Evolutionary conservation across 1,140 invertebrate genomes (phyloP).

Genomic region (Amyelois transitella): DNA sequence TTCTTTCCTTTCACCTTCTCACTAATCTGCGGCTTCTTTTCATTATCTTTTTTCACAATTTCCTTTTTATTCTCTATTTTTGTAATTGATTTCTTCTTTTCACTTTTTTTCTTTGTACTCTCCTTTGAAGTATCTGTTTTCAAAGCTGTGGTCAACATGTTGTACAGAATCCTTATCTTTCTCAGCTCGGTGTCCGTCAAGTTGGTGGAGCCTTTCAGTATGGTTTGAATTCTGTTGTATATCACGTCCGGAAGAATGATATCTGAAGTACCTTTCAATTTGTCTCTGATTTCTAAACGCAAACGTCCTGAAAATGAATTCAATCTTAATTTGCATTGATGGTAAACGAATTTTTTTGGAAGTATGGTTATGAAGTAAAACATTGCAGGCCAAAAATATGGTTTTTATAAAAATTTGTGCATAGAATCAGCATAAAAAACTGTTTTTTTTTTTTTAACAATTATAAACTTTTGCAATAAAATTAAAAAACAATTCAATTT

Average conservation of each 20-base stretch:
- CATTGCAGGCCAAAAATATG: no score
- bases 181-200: slow-evolving; percentile 43
- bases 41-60: slow-evolving; percentile 10
- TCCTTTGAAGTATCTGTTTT: slow-evolving; percentile 12
- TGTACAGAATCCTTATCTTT: slow-evolving; percentile 55
- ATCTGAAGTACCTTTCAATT: slow-evolving; percentile 37
- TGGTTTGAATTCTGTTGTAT: slow-evolving; percentile 35
- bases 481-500: no score
- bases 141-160: slow-evolving; percentile 48
- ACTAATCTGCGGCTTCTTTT: slow-evolving; percentile 12
- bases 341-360: no score
- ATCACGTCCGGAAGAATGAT: slow-evolving; percentile 44
- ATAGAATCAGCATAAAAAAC: no score
- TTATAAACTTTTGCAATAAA: no score
- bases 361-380: no score
- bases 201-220: slow-evolving; percentile 28
- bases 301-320: slow-evolving; percentile 40
- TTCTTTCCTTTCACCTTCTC: slow-evolving; percentile 51
- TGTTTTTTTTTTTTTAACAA: no score
- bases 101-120: slow-evolving; percentile 15
- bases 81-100: slow-evolving; percentile 6
- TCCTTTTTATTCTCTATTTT: slow-evolving; percentile 3
- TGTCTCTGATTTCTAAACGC: slow-evolving; percentile 36
- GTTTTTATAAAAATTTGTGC: no score
- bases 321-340: background rate